Percentiles rank a stretch among this genome's conserved stretches.
phyloP scores from a whole-genome alignment of 2,113 vertebrate genomes.

The Cyprinus carpio region DNA sequence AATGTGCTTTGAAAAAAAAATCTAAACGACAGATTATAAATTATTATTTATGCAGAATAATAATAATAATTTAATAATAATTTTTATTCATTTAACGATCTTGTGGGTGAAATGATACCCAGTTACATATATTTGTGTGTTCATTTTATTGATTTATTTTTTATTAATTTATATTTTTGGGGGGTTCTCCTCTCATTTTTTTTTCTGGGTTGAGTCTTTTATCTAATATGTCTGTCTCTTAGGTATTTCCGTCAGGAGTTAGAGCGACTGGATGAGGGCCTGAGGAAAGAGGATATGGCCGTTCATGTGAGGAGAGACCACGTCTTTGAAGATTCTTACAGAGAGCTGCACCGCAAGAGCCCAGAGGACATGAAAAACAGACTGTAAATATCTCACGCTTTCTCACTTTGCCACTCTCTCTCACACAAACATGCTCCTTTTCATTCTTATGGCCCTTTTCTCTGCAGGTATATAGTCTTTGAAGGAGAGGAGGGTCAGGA shows the following conservation, averaged over 20 bases:
- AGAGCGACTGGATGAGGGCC: conserved; percentile 89
- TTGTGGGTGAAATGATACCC: too few relatives aligned
- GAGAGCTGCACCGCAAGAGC: conserved; percentile 92
- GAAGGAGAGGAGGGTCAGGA: conserved; percentile 98
- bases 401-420: neutral
- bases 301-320: conserved; percentile 93
- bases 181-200: neutral
- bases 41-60: too few relatives aligned
- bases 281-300: conserved; percentile 93
- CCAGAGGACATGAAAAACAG: conserved; percentile 97
- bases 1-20: too few relatives aligned
- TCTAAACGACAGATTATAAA: too few relatives aligned
- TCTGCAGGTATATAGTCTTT: conserved; percentile 91
- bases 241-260: conserved; percentile 95
- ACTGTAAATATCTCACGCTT: conserved; percentile 76
- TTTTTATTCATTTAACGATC: too few relatives aligned
- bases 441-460: neutral
- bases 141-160: too few relatives aligned
- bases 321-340: conserved; percentile 94
- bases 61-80: too few relatives aligned
- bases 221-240: conserved; percentile 9
- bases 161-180: too few relatives aligned
- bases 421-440: neutral
- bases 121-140: too few relatives aligned
- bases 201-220: neutral